Evolutionary conservation across 1,140 invertebrate species (phyloP).

Genomic region (Tetragonula clypearis): DNA sequence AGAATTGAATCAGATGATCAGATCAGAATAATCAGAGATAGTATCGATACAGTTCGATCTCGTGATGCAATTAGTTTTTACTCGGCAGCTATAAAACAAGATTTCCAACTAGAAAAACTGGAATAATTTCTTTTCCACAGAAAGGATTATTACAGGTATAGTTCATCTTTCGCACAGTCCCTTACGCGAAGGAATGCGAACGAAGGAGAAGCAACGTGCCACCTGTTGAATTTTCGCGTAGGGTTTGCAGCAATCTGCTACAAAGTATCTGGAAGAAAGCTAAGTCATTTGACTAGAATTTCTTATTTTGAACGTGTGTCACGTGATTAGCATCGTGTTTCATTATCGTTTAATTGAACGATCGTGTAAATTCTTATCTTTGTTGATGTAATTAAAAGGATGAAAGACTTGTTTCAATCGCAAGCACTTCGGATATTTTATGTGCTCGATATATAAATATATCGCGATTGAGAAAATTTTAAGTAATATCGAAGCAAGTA

Average conservation of each 20-base stretch:
- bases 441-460: background rate
- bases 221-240: constrained; percentile 24
- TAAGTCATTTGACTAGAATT: background rate
- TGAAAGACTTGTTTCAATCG: background rate
- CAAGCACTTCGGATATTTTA: background rate
- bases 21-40: background rate
- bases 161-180: background rate
- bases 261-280: background rate
- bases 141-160: too few relatives aligned
- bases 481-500: background rate
- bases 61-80: background rate
- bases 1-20: background rate
- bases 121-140: background rate
- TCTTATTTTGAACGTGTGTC: too few relatives aligned
- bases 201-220: background rate
- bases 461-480: background rate
- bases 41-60: background rate
- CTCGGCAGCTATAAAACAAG: background rate
- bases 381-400: background rate
- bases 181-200: background rate
- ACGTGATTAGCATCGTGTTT: accelerated
- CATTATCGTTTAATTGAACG: background rate
- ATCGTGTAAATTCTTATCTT: background rate
- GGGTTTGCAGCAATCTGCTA: background rate
- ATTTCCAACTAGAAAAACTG: background rate